Evolutionary conservation across 2,113 vertebrate genomes (phyloP).

Genomic region (Pseudorasbora parva): DNA sequence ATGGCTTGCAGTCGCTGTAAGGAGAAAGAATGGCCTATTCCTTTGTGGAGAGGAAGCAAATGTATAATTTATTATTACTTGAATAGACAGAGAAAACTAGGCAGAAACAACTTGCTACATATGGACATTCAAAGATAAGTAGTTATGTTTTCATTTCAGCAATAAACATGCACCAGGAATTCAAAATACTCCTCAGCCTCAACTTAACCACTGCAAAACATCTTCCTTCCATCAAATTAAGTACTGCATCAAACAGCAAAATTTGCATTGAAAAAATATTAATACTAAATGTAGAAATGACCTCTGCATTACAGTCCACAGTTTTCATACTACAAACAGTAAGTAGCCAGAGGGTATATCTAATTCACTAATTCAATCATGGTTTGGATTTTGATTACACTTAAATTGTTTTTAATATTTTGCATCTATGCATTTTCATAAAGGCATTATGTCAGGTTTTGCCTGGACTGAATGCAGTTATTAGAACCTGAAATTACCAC

Average conservation of each 20-base stretch:
- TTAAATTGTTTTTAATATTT: background rate
- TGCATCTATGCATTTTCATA: background rate
- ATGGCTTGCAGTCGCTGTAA: background rate
- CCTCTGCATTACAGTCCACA: background rate
- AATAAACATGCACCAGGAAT: background rate
- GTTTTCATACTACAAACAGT: background rate
- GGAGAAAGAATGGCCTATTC: background rate
- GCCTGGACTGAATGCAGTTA: background rate
- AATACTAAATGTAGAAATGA: background rate
- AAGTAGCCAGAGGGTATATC: background rate
- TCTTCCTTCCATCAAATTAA: background rate
- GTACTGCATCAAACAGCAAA: background rate
- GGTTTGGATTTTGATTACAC: background rate
- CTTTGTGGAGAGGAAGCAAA: background rate
- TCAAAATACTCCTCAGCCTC: background rate
- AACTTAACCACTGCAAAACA: background rate
- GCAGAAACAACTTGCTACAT: constrained; percentile 4
- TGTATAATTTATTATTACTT: constrained; percentile 17
- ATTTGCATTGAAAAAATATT: background rate
- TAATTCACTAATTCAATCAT: too few species aligned
- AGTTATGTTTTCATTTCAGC: background rate
- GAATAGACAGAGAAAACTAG: background rate
- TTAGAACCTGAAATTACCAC: background rate
- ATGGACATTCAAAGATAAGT: constrained; percentile 24
- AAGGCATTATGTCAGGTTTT: background rate